Base-by-base conservation (phyloP, 2,888 invertebrate genomes). In the Drosophila colorata region DNA sequence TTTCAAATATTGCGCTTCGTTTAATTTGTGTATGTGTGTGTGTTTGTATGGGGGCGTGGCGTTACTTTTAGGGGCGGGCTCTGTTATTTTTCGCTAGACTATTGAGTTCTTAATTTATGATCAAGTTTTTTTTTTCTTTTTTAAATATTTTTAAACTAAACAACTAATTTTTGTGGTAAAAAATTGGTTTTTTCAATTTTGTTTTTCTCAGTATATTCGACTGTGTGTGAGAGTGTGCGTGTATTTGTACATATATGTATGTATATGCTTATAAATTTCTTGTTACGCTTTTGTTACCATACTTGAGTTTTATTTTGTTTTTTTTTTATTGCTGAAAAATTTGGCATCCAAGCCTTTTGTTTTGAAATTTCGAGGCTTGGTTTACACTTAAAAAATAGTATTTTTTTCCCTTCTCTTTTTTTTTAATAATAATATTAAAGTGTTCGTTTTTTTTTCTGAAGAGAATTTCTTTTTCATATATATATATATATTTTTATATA, bases 351-450 rank as follows among this genome's bases (percentile, higher is more conserved):
- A 82, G 69, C 73, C 76, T 43, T 63, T 49, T 20, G 44, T 65
- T 68, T 28, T 51, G 58, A 25, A 74, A 76, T 74, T 78, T 83
- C 48, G 56, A 49, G 78, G 79, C 77, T 83, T 87, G 86, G 85
- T 75, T 83, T 87, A 80, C 79, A 77, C 74, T 85, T 84, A 84
- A 81, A 84, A 84, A 87, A 84, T 75, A 75, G 67, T 80, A 68
- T 60, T 80, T 71, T 64, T 59, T 53, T 61, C 59, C 64, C 48
- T 44, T 63, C 31, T 31, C 28, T 40, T 51, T 43, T 38, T 53
- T 48, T 64, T 56, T 47, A 43, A 70, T 40, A 28, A 9, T 28
- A 13, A 33, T 20, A 38, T 65, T 71, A 28, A 43, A 46, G 72
- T 78, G 55, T 70, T 74, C 59, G 31, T 38, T 23, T 56, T 55